phyloP scores from a whole-genome alignment of 1,140 invertebrate genomes.

The Pogonomyrmex barbatus region DNA sequence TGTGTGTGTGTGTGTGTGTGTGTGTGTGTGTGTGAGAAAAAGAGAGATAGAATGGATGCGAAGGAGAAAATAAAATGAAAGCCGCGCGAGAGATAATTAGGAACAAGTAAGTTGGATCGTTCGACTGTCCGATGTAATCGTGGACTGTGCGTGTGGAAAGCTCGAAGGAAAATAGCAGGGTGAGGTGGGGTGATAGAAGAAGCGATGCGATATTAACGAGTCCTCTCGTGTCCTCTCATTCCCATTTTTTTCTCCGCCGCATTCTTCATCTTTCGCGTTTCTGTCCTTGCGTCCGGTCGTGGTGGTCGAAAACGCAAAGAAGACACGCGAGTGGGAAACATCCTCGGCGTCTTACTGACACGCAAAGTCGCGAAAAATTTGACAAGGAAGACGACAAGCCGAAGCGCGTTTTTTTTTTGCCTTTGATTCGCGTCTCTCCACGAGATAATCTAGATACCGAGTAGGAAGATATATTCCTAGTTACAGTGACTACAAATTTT shows the following conservation, averaged over 20 bases:
- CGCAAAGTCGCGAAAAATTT: background rate
- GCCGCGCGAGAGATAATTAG: constrained; percentile 38
- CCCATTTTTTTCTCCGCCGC: constrained; percentile 18
- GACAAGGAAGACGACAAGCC: background rate
- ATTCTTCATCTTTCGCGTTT: constrained; percentile 22
- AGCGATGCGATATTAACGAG: constrained; percentile 3
- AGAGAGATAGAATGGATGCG: background rate
- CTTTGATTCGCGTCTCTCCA: background rate
- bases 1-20: constrained; percentile 14
- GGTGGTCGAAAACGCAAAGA: background rate
- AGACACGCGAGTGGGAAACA: background rate
- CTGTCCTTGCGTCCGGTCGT: background rate
- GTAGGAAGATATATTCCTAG: constrained; percentile 16
- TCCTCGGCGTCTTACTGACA: constrained; percentile 9
- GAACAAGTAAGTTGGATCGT: constrained; percentile 44
- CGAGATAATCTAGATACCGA: background rate
- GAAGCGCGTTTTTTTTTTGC: constrained; percentile 14
- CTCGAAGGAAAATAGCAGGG: constrained; percentile 29
- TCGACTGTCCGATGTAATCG: constrained; percentile 57
- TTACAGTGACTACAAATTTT: background rate
- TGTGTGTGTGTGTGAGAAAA: constrained; percentile 8
- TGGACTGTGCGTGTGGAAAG: constrained; percentile 38
- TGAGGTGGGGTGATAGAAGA: background rate
- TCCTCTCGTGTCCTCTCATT: constrained; percentile 32
- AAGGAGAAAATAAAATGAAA: constrained; percentile 6